Base-by-base conservation (phyloP, 2,888 invertebrate genomes). In the Digitonthophagus gazella region DNA sequence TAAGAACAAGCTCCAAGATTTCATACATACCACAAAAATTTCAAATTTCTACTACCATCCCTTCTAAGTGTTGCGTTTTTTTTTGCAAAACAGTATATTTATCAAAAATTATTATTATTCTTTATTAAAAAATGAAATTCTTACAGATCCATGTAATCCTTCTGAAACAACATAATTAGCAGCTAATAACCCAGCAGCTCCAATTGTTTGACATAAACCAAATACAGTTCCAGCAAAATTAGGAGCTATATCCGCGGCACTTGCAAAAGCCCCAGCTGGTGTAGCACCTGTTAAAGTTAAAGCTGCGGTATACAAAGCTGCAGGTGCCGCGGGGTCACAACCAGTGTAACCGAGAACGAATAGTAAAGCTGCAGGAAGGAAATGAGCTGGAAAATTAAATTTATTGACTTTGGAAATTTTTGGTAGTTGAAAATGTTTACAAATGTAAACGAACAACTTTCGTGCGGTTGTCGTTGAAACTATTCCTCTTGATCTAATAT, bases 171-270 rank as follows among this genome's bases (percentile, higher is more conserved):
- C 86, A 75, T 87, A 87, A 78, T 86, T 84, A 69, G 15, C n/a
- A 58, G 8, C 16, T 61, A 15, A 58, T 58, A 58, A n/a, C 15
- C 6, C 58, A 11, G 15, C 14, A 61, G 20, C 16, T 8, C 15
- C 58, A 58, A 58, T 58, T 58, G n/a, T 5, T 14, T 65, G n/a
- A 11, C 8, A 22, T 44, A 11, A 8, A 58, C 18, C n/a, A 3
- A 11, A 82, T 76, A 6, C 82, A 19, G 15, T 16, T n/a, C 83
- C 83, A 72, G 83, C 83, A 76, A 82, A 83, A 76, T 83, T 83
- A 19, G 88, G 88, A 3, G 88, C 87, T 19, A 88, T 85, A 75
- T 88, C 88, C 2, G 88, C 86, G 64, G 87, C 87, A 72, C 87
- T 87, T 1, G 87, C 85, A 64, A 85, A 83, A 5, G 85, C 87